phyloP scores from a whole-genome alignment of 2,888 invertebrate species.

The Ornithoptera priamus region DNA sequence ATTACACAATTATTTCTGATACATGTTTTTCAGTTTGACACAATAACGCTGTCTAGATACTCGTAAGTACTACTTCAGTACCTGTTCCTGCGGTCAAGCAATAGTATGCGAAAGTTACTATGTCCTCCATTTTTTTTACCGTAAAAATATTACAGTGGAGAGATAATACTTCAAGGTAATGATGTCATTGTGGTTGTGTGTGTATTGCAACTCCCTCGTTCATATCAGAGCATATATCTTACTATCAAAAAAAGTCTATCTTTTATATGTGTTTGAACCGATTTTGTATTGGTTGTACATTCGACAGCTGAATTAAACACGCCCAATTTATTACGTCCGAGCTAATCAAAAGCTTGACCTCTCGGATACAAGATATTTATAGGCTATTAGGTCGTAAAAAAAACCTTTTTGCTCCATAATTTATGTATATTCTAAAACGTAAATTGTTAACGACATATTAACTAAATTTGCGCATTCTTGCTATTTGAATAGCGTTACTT shows the following conservation, averaged over 20 bases:
- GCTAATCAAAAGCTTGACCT: conserved; percentile 58
- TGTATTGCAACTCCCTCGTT: not conserved
- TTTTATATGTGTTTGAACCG: conserved; percentile 45
- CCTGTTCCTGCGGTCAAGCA: too few species aligned
- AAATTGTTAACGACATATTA: conserved; percentile 23
- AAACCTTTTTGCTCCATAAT: not conserved
- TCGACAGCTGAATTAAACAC: conserved; percentile 50
- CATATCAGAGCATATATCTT: not conserved
- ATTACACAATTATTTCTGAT: too few species aligned
- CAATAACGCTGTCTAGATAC: too few species aligned
- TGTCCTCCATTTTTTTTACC: too few species aligned
- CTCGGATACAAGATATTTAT: conserved; percentile 9
- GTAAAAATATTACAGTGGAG: too few species aligned
- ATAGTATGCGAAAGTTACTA: too few species aligned
- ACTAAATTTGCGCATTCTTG: conserved; percentile 64
- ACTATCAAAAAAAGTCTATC: conserved; percentile 36
- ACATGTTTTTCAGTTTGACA: too few species aligned
- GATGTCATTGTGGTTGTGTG: too few species aligned
- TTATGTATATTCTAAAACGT: not conserved
- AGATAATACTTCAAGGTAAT: too few species aligned
- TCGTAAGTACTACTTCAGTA: too few species aligned
- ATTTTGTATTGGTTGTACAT: conserved; percentile 33
- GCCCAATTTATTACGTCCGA: conserved; percentile 58
- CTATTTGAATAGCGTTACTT: conserved; percentile 69
- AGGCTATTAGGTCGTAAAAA: not conserved